phyloP scores from a whole-genome alignment of 2,888 invertebrate species.

The Eupithecia pulchellata region DNA sequence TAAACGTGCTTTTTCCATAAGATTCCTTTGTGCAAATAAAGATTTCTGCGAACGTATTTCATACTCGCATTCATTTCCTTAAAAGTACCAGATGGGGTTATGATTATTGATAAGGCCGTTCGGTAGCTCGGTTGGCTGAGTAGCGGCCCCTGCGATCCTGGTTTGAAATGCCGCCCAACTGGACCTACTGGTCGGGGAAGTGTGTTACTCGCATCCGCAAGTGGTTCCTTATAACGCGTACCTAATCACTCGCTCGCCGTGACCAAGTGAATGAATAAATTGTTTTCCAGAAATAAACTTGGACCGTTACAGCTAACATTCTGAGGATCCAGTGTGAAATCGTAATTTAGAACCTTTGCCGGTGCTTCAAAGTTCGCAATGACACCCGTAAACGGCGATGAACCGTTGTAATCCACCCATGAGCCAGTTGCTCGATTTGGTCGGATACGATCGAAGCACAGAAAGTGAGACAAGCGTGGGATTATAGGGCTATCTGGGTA shows the following conservation, averaged over 20 bases:
- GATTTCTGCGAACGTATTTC: conserved; percentile 40
- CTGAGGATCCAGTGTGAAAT: conserved; percentile 44
- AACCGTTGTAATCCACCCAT: conserved; percentile 65
- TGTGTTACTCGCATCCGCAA: conserved; percentile 67
- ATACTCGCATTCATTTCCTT: conserved; percentile 37
- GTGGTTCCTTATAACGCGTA: conserved; percentile 53
- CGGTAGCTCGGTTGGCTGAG: conserved; percentile 36
- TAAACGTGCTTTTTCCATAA: background rate
- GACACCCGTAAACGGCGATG: conserved; percentile 52
- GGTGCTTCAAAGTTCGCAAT: conserved; percentile 46
- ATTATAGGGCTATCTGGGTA: conserved; percentile 64
- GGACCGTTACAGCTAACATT: conserved; percentile 48
- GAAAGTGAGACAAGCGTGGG: conserved; percentile 74
- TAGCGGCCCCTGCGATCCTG: conserved; percentile 51
- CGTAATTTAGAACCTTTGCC: conserved; percentile 46
- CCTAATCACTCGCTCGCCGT: conserved; percentile 38
- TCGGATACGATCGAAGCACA: conserved; percentile 55
- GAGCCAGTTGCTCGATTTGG: conserved; percentile 66
- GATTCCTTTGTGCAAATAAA: conserved; percentile 30
- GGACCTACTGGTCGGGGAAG: conserved; percentile 59
- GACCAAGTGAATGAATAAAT: conserved; percentile 40
- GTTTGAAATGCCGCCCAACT: conserved; percentile 67
- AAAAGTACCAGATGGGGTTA: conserved; percentile 45
- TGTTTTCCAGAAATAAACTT: conserved; percentile 43
- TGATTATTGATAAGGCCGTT: conserved; percentile 47